Evolutionary conservation across 2,888 invertebrate genomes (phyloP).

Genomic region (Diarsia rubi): DNA sequence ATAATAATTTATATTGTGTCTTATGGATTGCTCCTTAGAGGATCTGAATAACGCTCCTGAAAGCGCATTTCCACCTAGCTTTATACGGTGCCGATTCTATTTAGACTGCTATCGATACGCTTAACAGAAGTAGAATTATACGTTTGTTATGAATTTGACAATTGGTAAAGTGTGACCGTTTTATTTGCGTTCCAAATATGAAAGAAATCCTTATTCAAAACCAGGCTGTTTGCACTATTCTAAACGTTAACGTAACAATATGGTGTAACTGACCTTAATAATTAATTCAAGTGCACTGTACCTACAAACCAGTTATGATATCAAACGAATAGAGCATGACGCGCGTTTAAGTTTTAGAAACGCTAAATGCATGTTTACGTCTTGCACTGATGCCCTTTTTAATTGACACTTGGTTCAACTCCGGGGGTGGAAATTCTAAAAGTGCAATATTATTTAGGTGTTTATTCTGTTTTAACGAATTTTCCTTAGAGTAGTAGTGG

Average conservation of each 20-base stretch:
- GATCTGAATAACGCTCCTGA: not conserved
- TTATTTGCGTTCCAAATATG: not conserved
- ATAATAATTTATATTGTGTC: not conserved
- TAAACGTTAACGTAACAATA: not conserved
- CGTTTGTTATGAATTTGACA: not conserved
- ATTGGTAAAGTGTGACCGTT: not conserved
- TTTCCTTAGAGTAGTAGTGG: too few species aligned
- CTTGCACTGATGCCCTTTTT: not conserved
- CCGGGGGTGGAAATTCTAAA: not conserved
- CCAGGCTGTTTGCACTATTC: not conserved
- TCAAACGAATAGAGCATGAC: conserved; percentile 38
- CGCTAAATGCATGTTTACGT: conserved; percentile 5
- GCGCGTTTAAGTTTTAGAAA: conserved; percentile 5
- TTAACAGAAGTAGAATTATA: not conserved
- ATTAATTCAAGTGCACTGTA: conserved; percentile 42
- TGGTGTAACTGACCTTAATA: conserved; percentile 30
- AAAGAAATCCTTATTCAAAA: not conserved
- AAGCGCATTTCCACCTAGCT: not conserved
- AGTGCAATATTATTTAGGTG: not conserved
- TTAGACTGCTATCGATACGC: not conserved
- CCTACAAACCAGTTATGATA: conserved; percentile 44
- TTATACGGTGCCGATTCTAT: not conserved
- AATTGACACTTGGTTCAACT: not conserved
- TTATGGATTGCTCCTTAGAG: not conserved
- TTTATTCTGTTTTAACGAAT: not conserved